Percentiles rank a stretch among this genome's conserved stretches.
phyloP scores from a whole-genome alignment of 2,797 vertebrate species.

The Epinephelus awoara region DNA sequence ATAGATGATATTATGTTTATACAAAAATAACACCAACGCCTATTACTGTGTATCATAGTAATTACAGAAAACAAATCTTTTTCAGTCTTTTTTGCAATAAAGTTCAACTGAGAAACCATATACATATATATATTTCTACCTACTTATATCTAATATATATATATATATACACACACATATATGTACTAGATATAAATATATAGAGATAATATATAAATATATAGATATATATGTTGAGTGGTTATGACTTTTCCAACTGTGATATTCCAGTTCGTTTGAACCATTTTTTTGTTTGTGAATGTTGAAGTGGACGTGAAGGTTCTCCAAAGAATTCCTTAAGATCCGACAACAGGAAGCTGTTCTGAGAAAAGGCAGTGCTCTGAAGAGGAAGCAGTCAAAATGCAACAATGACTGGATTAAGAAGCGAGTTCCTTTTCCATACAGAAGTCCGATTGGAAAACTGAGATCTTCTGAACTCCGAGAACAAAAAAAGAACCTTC shows the following conservation, averaged over 20 bases:
- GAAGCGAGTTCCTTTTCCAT: slow-evolving; percentile 67
- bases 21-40: slow-evolving; percentile 97
- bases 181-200: slow-evolving; percentile 56
- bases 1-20: slow-evolving; percentile 91
- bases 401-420: slow-evolving; percentile 67
- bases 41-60: slow-evolving; percentile 89
- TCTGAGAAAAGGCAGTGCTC: slow-evolving; percentile 69
- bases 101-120: slow-evolving; percentile 73
- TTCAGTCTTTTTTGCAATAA: slow-evolving; percentile 83
- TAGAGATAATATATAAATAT: slow-evolving; percentile 64
- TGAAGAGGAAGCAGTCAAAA: slow-evolving; percentile 70
- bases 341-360: slow-evolving; percentile 66
- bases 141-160: slow-evolving; percentile 50
- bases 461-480: slow-evolving; percentile 39
- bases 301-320: slow-evolving; percentile 58
- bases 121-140: slow-evolving; percentile 42
- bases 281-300: slow-evolving; percentile 52
- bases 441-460: slow-evolving; percentile 63
- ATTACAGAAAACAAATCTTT: slow-evolving; percentile 84
- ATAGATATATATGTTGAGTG: slow-evolving; percentile 73
- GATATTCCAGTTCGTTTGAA: slow-evolving; percentile 77
- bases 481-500: slow-evolving; percentile 8
- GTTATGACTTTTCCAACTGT: slow-evolving; percentile 73
- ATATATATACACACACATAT: not conserved
- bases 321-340: slow-evolving; percentile 58